phyloP scores from a whole-genome alignment of 2,113 vertebrate species.

The Eubucco bourcierii region DNA sequence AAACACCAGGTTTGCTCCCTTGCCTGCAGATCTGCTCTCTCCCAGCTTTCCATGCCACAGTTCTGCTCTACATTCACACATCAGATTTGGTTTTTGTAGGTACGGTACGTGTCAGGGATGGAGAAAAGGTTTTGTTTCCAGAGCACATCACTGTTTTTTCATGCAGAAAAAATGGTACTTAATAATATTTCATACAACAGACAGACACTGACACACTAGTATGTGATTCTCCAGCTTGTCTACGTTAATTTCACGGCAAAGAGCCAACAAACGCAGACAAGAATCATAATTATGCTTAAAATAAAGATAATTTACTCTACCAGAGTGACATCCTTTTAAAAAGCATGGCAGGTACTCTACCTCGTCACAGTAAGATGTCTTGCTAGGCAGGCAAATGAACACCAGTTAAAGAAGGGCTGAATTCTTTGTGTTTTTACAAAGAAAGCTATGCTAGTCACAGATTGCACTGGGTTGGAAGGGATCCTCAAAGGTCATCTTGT shows the following conservation, averaged over 20 bases:
- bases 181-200: not conserved
- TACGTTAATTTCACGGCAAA: not conserved
- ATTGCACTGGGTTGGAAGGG: no score
- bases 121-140: not conserved
- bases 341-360: not conserved
- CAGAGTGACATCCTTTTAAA: not conserved
- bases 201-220: not conserved
- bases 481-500: no score
- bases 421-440: not conserved
- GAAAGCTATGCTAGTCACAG: not conserved
- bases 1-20: not conserved
- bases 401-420: not conserved
- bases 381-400: not conserved
- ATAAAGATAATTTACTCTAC: not conserved
- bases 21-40: not conserved
- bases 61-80: not conserved
- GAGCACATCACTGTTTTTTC: not conserved
- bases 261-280: not conserved
- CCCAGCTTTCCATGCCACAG: not conserved
- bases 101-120: not conserved
- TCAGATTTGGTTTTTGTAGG: not conserved
- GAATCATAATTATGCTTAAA: not conserved
- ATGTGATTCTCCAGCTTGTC: not conserved
- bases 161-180: not conserved
- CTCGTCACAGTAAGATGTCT: not conserved